Base-by-base conservation (phyloP, 2,797 vertebrate genomes). In the Morus bassanus region DNA sequence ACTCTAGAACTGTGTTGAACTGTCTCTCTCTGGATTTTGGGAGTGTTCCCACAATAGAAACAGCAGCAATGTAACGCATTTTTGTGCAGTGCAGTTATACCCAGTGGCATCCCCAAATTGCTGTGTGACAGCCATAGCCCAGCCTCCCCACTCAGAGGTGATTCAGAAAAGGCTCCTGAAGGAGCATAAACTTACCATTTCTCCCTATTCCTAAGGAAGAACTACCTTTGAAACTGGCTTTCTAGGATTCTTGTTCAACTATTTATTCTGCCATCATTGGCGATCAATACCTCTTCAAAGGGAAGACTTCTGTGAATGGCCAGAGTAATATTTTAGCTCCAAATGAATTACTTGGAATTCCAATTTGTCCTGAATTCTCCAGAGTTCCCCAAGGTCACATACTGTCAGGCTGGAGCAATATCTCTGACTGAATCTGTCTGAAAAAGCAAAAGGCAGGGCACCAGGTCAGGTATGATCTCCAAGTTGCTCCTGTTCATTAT, bases 281-380 rank as follows among this genome's bases (percentile, higher is more conserved):
- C 95, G 91, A 97, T 92, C 65, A 95, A 89, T 93, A 75, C 41
- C 24, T 89, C 84, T 95, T 97, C 92, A 86, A 88, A 83, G 65
- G 88, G 65, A 93, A 95, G 46, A 51, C 72, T 95, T 97, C 91
- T 95, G 23, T 73, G 91, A 87, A 85, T 57, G 41, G 75, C 19
- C 63, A 63, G 77, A 91, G 83, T 93, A 95, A 95, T 82, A 78
- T 94, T 96, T 96, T 90, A 97, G 93, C 80, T 96, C 89, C 91
- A 96, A 90, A 95, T 94, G 95, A 97, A 97, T 96, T 94, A 95
- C 81, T 83, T 85, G 85, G 88, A 95, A 96, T 97, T 98, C 92
- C 86, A 96, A 84, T 97, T 97, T 91, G 78, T 87, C 91, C 95
- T 72, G 88, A 94, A 93, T 93, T 94, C 94, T 95, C 93, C 9